phyloP scores from a whole-genome alignment of 2,797 vertebrate genomes.

The Coilia nasus region DNA sequence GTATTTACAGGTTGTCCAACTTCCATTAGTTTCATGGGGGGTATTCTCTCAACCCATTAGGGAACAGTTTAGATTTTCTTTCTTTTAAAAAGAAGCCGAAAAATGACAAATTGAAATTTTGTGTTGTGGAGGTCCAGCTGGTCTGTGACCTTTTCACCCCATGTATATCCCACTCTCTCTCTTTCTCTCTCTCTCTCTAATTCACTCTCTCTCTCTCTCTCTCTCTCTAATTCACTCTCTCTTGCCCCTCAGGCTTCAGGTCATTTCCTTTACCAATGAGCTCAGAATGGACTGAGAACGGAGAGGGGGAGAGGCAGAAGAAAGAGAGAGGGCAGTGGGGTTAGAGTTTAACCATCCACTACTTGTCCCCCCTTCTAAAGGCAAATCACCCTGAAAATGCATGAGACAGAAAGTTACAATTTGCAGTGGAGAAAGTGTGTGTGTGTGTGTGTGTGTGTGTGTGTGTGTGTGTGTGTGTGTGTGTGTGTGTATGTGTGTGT shows the following conservation, averaged over 20 bases:
- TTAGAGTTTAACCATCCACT: conserved; percentile 27
- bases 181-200: conserved; percentile 6
- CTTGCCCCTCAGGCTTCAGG: background rate
- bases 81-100: background rate
- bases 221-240: background rate
- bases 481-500: background rate
- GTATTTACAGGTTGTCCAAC: background rate
- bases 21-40: background rate
- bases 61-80: background rate
- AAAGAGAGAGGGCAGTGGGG: background rate
- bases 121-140: conserved; percentile 57
- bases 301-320: conserved; percentile 5
- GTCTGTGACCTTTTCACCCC: conserved; percentile 53
- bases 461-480: background rate
- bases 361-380: conserved; percentile 6
- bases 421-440: background rate
- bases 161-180: conserved; percentile 41
- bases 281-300: background rate
- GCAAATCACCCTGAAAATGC: background rate
- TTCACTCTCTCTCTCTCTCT: background rate
- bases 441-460: background rate
- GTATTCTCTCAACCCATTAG: no score
- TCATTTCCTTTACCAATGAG: background rate
- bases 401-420: background rate
- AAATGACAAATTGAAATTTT: background rate